Percentiles rank a stretch among this genome's conserved stretches.
phyloP scores from a whole-genome alignment of 2,888 invertebrate species.

The Myopa testacea region DNA sequence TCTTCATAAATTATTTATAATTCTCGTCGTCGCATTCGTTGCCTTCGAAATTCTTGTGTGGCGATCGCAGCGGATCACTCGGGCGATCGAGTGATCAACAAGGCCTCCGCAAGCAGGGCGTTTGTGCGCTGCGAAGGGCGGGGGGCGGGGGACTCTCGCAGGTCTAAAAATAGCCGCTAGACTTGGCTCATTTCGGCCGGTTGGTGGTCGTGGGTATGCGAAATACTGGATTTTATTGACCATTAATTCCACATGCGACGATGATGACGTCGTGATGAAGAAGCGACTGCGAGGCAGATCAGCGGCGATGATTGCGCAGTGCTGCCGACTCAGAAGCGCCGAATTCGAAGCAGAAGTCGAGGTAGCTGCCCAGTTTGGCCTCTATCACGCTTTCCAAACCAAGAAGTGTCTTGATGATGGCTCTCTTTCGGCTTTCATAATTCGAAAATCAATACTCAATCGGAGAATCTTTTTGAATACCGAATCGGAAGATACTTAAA shows the following conservation, averaged over 20 bases:
- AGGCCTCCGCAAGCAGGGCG: conserved; percentile 29
- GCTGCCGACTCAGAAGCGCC: background rate
- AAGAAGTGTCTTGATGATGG: background rate
- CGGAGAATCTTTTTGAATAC: too few species aligned
- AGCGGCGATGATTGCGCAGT: background rate
- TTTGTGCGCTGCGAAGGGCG: conserved; percentile 21
- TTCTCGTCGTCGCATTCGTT: conserved; percentile 25
- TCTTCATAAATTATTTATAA: conserved; percentile 40
- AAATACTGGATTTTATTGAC: conserved; percentile 34
- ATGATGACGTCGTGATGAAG: conserved; percentile 13
- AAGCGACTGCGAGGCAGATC: background rate
- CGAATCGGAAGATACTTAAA: too few species aligned
- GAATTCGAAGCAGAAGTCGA: background rate
- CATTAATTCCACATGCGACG: conserved; percentile 19
- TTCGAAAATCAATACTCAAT: too few species aligned
- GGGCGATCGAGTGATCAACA: conserved; percentile 23
- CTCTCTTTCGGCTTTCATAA: background rate
- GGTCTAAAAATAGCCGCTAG: conserved; percentile 32
- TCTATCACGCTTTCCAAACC: conserved; percentile 10
- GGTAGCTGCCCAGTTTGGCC: background rate
- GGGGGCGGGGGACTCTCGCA: background rate
- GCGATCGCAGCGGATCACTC: conserved; percentile 21
- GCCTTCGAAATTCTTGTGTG: conserved; percentile 30
- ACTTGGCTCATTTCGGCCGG: conserved; percentile 13
- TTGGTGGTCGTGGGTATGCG: conserved; percentile 37